Conservation (phyloP, 1,140 invertebrate genomes). For the Drosophila asahinai region DNA sequence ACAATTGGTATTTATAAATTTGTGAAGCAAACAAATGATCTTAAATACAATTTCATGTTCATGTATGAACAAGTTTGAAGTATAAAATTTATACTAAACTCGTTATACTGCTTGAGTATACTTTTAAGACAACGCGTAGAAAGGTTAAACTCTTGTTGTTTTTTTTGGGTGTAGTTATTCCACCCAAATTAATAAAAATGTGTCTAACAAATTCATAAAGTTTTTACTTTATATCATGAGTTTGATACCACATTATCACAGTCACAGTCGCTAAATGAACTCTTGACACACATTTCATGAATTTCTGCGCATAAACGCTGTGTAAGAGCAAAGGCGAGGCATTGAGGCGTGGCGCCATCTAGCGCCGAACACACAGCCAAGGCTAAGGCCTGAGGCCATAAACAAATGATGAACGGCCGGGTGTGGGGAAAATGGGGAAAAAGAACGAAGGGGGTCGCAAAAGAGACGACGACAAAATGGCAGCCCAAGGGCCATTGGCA, state of each 20-base stretch:
- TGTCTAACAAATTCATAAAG: neutral
- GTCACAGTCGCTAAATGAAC: too few species aligned
- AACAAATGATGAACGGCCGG: slow-evolving; percentile 35
- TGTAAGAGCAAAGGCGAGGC: slow-evolving; percentile 17
- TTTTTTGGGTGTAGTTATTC: too few species aligned
- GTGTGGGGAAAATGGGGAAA: slow-evolving; percentile 2
- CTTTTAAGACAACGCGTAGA: too few species aligned
- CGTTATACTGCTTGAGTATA: too few species aligned
- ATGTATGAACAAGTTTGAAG: too few species aligned
- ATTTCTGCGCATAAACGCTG: slow-evolving; percentile 1
- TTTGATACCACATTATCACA: too few species aligned
- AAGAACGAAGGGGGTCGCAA: slow-evolving; percentile 8
- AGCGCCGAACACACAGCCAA: slow-evolving; percentile 37
- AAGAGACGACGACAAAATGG: slow-evolving; percentile 50
- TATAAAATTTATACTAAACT: too few species aligned
- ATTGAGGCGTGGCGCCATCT: slow-evolving; percentile 54
- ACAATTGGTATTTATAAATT: too few species aligned
- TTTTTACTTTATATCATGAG: too few species aligned
- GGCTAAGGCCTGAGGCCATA: slow-evolving; percentile 52
- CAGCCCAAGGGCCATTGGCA: slow-evolving; percentile 47
- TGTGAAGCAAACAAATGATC: too few species aligned
- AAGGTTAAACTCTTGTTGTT: too few species aligned
- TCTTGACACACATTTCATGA: neutral
- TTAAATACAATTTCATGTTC: too few species aligned
- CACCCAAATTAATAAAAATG: neutral